phyloP scores from a whole-genome alignment of 1,140 invertebrate genomes.

The Mizuhopecten yessoensis region DNA sequence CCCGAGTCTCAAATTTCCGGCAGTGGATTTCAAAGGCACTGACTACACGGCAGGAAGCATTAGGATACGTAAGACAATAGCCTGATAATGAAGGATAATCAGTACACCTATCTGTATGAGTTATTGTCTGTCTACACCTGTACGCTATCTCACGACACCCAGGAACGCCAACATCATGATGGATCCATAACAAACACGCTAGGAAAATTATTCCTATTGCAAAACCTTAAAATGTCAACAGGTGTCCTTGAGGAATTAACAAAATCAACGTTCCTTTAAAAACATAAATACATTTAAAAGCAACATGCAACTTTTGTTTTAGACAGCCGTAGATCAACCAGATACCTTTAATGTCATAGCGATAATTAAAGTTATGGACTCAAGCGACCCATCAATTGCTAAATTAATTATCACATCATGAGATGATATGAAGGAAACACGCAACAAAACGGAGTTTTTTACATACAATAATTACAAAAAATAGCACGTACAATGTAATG shows the following conservation, averaged over 20 bases:
- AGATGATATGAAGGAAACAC: not conserved
- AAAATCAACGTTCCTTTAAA: not conserved
- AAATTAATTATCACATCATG: not conserved
- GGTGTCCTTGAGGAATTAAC: conserved; percentile 1
- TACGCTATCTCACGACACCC: conserved; percentile 8
- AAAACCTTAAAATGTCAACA: not conserved
- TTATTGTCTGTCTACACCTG: conserved; percentile 1
- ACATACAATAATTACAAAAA: not conserved
- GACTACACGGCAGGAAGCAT: not conserved
- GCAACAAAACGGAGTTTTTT: not conserved
- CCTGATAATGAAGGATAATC: not conserved
- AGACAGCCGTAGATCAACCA: not conserved
- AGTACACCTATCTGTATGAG: not conserved
- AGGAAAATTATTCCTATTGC: not conserved
- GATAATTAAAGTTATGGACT: not conserved
- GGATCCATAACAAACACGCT: not conserved
- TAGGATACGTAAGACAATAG: not conserved
- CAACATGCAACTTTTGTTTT: conserved; percentile 28
- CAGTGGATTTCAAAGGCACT: conserved; percentile 30
- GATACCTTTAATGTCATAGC: not conserved
- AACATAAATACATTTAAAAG: not conserved
- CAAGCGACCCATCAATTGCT: not conserved
- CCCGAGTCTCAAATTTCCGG: not conserved
- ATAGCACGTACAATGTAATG: not conserved
- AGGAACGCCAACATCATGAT: not conserved